Evolutionary conservation across 2,797 vertebrate genomes (phyloP), one percentile per base, ranked within the genome.

Genomic region (Sarcophilus harrisii): DNA sequence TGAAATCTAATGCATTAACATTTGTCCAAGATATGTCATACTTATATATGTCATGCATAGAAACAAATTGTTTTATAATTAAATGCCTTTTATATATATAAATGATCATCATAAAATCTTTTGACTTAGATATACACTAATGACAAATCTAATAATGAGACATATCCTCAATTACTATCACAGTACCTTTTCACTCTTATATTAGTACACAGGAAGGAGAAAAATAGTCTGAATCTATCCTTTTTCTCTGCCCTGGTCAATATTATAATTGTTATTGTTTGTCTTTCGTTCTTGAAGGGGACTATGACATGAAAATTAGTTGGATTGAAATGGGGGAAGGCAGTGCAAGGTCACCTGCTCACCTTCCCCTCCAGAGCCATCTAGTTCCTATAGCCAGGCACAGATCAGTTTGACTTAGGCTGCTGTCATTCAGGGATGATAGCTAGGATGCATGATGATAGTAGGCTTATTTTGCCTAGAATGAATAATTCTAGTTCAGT

Each of bases 1-100:
- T 95, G 28, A 96, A 97, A 96, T 92, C 49, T 93, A 95, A 95
- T 94, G 38, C 58, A 45, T 27, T 57, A 93, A n/a, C 16, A 13
- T 94, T 24, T 91, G 52, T 93, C 60, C 21, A 93, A 95, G 57
- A 45, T 91, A 0, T 28, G 59, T 97, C 38, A 58, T 73, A 21
- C 81, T 45, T 95, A 81, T 45, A 38, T 18, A 24, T 81, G 18
- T 45, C n/a, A 10, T 81, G 3, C n/a, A 45, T 24, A 38, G 66
- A 38, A 38, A 18, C 32, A 73, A 38, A n/a, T 38, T 73, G 66
- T 81, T 73, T 73, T 38, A 38, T n/a, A 73, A 38, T 38, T 38
- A 45, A 87, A 87, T 49, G 3, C 1, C 38, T 49, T 27, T 87
- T 87, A 87, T 9, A 49, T 29, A 81, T 18, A 81, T 21, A 4